Evolutionary conservation across 2,888 invertebrate species (phyloP).

Genomic region (Seira musarum): DNA sequence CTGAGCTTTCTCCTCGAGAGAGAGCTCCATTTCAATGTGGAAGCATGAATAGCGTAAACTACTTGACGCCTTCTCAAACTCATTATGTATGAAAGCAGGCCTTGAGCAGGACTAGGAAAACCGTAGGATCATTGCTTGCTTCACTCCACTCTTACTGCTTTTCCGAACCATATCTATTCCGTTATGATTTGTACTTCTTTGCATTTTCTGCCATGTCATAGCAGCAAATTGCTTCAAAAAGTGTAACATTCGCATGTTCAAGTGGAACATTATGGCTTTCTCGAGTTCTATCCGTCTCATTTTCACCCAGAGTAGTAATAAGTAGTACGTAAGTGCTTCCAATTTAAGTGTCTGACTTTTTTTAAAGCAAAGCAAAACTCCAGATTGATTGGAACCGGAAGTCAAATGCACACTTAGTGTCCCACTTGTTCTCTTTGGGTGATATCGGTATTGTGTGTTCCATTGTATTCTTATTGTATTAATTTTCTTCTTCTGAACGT

Average conservation of each 20-base stretch:
- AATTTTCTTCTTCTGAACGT: neutral
- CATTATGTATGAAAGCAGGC: constrained; percentile 22
- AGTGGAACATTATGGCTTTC: neutral
- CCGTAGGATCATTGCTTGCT: too few species aligned
- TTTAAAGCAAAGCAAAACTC: too few species aligned
- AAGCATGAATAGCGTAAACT: neutral
- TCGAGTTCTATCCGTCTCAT: neutral
- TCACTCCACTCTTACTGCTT: too few species aligned
- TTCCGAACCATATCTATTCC: too few species aligned
- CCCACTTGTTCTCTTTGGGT: constrained; percentile 35
- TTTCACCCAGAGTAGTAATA: neutral
- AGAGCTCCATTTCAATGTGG: neutral
- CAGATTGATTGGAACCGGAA: constrained; percentile 70
- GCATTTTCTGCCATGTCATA: neutral
- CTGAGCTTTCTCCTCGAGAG: constrained; percentile 33
- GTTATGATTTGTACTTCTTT: neutral
- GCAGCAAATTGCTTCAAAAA: constrained; percentile 1
- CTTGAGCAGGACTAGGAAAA: constrained; percentile 40
- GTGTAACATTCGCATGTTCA: too few species aligned
- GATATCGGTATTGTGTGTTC: neutral
- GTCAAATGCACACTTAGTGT: constrained; percentile 62
- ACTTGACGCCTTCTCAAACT: constrained; percentile 22
- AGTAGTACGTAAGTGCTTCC: neutral
- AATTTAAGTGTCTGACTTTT: constrained; percentile 5
- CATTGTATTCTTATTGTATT: constrained; percentile 13